Percentiles rank a stretch among this genome's conserved stretches.
phyloP scores from a whole-genome alignment of 23 tunicate genomes.

The Trididemnum clinides region DNA sequence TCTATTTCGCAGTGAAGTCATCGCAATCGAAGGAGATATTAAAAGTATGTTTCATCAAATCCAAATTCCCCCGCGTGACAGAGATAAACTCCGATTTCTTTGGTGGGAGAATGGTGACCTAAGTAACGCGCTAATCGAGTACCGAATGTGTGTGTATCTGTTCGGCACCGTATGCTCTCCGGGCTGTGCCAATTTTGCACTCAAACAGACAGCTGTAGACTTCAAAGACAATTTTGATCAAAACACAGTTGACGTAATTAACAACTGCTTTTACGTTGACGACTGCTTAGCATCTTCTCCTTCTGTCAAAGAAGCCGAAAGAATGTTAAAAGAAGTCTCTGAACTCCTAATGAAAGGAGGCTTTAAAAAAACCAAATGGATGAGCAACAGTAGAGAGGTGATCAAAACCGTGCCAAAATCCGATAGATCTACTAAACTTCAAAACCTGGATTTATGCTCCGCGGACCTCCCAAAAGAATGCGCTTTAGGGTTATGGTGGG shows the following conservation, averaged over 20 bases:
- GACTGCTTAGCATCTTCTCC: slow-evolving; percentile 38
- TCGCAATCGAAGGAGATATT: slow-evolving; percentile 8
- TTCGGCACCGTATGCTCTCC: slow-evolving; percentile 26
- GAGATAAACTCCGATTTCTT: slow-evolving; percentile 9
- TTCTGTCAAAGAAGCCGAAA: not conserved
- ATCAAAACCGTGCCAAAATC: slow-evolving; percentile 18
- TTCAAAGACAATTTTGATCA: not conserved
- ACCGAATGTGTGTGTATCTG: slow-evolving; percentile 12
- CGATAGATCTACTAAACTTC: slow-evolving; percentile 26
- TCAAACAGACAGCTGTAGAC: slow-evolving; percentile 20
- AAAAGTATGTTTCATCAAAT: slow-evolving; percentile 15
- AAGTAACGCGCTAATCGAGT: not conserved
- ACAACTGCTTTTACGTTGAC: slow-evolving; percentile 59
- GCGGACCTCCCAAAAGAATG: slow-evolving; percentile 53
- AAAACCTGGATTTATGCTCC: too few relatives aligned
- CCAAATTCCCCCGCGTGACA: not conserved
- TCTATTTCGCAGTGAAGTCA: not conserved
- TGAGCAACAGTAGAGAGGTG: slow-evolving; percentile 46
- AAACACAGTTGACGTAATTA: not conserved
- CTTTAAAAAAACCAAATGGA: slow-evolving; percentile 46
- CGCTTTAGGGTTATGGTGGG: slow-evolving; percentile 53
- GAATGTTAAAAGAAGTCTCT: slow-evolving; percentile 10
- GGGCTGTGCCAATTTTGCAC: slow-evolving; percentile 13
- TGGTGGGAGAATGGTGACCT: slow-evolving; percentile 9
- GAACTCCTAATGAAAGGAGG: slow-evolving; percentile 34